These are phyloP conservation scores for Xiphorhynchus erythropygius DNA, from an alignment of 2,797 vertebrate genomes.

Conservation along the genomic window DNA sequence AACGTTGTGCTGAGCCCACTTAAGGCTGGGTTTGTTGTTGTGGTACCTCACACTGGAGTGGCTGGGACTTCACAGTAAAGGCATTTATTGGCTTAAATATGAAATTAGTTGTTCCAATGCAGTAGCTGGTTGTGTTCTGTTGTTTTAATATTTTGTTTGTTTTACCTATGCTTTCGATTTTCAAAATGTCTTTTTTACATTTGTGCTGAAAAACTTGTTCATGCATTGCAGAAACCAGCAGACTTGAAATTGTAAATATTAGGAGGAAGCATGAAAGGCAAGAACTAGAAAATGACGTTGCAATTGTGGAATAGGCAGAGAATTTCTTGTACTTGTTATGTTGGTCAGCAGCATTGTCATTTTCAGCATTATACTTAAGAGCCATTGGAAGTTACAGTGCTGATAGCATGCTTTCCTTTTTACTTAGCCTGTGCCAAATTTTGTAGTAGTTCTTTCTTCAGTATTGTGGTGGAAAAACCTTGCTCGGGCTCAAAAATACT, in stretches of 20 bases:
- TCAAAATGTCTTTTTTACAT: not conserved
- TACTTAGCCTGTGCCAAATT: not conserved
- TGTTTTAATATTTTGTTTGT: constrained; percentile 1
- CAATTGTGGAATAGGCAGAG: not conserved
- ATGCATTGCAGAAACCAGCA: not conserved
- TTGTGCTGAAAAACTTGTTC: not conserved
- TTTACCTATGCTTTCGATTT: not conserved
- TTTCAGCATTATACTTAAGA: not conserved
- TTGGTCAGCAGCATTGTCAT: not conserved
- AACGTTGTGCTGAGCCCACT: not conserved
- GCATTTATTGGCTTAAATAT: not conserved
- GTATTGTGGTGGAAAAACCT: not conserved
- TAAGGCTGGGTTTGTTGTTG: not conserved
- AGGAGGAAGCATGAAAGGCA: not conserved
- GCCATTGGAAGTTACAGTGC: not conserved
- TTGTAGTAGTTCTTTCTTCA: not conserved
- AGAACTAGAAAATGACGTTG: not conserved
- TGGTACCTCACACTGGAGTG: not conserved
- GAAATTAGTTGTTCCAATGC: not conserved
- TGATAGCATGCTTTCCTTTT: not conserved
- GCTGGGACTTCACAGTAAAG: not conserved
- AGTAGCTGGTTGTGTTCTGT: not conserved
- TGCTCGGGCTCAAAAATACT: not conserved
- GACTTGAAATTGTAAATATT: not conserved
- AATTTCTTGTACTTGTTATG: not conserved